Evolutionary conservation across 2,797 vertebrate species (phyloP).

Genomic region (Acanthis flammea): DNA sequence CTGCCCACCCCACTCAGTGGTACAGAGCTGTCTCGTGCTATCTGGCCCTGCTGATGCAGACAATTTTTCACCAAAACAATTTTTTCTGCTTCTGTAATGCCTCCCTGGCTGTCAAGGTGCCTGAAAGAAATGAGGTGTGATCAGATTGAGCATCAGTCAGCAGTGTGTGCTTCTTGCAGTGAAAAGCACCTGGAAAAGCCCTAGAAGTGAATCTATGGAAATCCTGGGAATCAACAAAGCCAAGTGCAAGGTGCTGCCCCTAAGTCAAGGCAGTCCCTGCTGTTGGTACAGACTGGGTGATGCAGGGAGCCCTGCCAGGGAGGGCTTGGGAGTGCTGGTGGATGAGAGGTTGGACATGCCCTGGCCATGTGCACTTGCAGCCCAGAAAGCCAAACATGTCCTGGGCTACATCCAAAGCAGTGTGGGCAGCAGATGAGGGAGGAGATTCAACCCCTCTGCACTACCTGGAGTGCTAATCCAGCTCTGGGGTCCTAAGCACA

Average conservation of each 20-base stretch:
- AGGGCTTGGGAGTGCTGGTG: background rate
- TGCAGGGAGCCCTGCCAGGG: background rate
- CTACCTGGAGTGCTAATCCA: background rate
- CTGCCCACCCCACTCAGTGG: background rate
- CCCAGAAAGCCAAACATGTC: background rate
- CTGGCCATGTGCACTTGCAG: background rate
- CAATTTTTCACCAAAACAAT: background rate
- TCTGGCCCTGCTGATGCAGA: background rate
- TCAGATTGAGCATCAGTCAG: background rate
- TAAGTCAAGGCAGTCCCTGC: background rate
- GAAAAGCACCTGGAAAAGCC: background rate
- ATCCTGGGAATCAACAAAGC: background rate
- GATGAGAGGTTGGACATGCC: background rate
- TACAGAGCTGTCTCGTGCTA: background rate
- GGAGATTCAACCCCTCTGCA: background rate
- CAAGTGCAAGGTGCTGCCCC: background rate
- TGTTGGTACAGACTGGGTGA: accelerated
- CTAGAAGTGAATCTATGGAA: background rate
- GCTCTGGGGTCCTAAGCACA: background rate
- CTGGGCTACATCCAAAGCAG: background rate
- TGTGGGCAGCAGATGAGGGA: background rate
- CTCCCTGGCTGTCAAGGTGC: background rate
- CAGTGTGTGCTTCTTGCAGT: background rate
- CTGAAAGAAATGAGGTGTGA: background rate
- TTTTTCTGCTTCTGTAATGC: background rate